A percentile compares a stretch with the other conserved stretches of the same genome.
Evolutionary conservation across 2,888 invertebrate genomes (phyloP).

Genomic region (Metellina segmentata): DNA sequence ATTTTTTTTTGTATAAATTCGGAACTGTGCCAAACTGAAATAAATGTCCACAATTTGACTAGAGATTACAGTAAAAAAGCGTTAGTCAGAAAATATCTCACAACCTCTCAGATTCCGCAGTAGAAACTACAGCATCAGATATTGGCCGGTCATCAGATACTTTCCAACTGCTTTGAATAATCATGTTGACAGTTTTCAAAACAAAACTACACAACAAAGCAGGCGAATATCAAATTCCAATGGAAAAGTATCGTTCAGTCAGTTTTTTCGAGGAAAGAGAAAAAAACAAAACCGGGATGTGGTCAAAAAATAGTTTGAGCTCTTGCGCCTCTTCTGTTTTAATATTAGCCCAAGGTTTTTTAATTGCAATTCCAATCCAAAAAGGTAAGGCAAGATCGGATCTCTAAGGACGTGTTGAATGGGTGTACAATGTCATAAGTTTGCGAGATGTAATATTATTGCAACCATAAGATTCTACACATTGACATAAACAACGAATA

Average conservation of each 20-base stretch:
- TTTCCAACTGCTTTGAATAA: slow-evolving; percentile 73
- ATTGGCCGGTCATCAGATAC: slow-evolving; percentile 60
- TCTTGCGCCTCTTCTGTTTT: not conserved
- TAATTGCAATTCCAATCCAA: not conserved
- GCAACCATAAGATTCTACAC: not conserved
- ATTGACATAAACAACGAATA: too few relatives aligned
- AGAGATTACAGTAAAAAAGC: not conserved
- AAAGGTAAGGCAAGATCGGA: not conserved
- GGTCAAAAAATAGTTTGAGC: not conserved
- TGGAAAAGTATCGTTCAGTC: not conserved
- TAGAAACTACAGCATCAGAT: slow-evolving; percentile 57
- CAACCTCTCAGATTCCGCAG: slow-evolving; percentile 53
- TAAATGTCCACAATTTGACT: not conserved
- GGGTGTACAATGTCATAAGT: not conserved
- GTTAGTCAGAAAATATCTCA: not conserved
- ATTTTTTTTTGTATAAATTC: too few relatives aligned
- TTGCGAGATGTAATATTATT: not conserved
- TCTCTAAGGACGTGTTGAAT: not conserved
- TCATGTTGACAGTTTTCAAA: slow-evolving; percentile 45
- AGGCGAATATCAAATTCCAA: not conserved
- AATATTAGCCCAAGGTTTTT: not conserved
- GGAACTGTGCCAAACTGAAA: too few relatives aligned
- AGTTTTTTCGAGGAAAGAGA: not conserved
- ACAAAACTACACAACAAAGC: not conserved
- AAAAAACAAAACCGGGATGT: not conserved